A percentile compares a stretch with the other conserved stretches of the same genome.
These are phyloP conservation scores for Hucho hucho DNA, from an alignment of 2,113 vertebrate genomes.

Conservation along the genomic window DNA sequence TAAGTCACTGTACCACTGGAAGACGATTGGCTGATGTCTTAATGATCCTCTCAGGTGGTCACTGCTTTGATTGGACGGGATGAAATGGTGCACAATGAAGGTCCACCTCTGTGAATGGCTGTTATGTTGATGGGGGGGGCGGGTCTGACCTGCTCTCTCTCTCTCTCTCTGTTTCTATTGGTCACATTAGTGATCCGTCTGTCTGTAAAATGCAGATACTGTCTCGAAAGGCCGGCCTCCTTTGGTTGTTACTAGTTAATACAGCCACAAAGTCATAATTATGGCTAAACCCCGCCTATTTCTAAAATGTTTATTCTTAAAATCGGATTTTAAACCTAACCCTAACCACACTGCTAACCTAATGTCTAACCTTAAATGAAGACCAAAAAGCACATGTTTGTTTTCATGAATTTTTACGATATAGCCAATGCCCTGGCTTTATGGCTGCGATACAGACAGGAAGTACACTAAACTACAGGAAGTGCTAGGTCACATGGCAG, in stretches of 20 bases:
- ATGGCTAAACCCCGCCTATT: not conserved
- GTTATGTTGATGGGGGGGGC: slow-evolving; percentile 20
- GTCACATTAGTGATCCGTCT: slow-evolving; percentile 42
- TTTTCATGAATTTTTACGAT: too few relatives aligned
- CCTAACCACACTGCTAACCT: too few relatives aligned
- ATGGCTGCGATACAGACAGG: too few relatives aligned
- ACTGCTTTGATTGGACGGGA: not conserved
- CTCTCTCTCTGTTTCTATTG: slow-evolving; percentile 28
- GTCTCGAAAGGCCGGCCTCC: slow-evolving; percentile 43
- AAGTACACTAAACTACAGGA: too few relatives aligned
- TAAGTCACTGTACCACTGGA: slow-evolving; percentile 24
- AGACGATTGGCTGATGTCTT: not conserved
- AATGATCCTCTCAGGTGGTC: not conserved
- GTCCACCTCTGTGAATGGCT: slow-evolving; percentile 15
- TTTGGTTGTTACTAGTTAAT: slow-evolving; percentile 32
- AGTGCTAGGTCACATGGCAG: too few relatives aligned
- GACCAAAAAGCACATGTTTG: too few relatives aligned
- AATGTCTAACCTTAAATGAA: too few relatives aligned
- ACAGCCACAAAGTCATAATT: not conserved
- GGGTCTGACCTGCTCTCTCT: slow-evolving; percentile 30
- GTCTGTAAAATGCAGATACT: slow-evolving; percentile 45
- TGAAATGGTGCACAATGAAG: slow-evolving; percentile 15
- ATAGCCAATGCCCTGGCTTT: too few relatives aligned
- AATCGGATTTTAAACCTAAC: not conserved
- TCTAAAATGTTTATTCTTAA: not conserved